Percentiles rank a stretch among this genome's conserved stretches.
These are phyloP conservation scores for Drosophila teissieri DNA, from an alignment of 1,140 invertebrate genomes.

Conservation along the genomic window DNA sequence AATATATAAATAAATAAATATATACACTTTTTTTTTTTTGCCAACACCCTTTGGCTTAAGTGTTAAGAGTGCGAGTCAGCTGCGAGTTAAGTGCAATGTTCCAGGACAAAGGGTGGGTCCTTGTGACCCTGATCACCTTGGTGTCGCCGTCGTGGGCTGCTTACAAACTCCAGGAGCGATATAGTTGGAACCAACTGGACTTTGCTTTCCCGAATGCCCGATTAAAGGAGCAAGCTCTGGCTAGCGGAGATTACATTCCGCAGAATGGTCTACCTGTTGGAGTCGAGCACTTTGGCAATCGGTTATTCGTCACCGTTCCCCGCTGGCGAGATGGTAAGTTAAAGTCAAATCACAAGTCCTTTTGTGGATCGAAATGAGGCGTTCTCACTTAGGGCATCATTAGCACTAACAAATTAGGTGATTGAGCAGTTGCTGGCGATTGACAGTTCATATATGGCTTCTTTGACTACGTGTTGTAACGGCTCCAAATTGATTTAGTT, in stretches of 20 bases:
- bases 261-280: constrained; percentile 92
- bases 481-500: too few relatives aligned
- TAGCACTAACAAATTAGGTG: constrained; percentile 35
- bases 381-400: constrained; percentile 47
- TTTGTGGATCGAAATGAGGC: constrained; percentile 10
- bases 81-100: constrained; percentile 16
- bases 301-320: constrained; percentile 91
- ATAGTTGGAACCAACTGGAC: constrained; percentile 90
- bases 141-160: constrained; percentile 68
- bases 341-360: too few relatives aligned
- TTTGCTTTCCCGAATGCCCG: constrained; percentile 88
- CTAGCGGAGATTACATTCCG: constrained; percentile 88
- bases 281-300: constrained; percentile 91
- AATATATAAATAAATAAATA: neutral
- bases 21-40: constrained; percentile 7
- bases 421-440: constrained; percentile 17
- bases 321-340: constrained; percentile 88
- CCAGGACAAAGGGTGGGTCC: constrained; percentile 9
- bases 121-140: constrained; percentile 21
- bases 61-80: constrained; percentile 22
- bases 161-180: constrained; percentile 88
- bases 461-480: neutral
- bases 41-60: neutral
- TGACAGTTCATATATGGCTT: neutral
- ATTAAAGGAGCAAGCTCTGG: constrained; percentile 87